A percentile compares a stretch with the other conserved stretches of the same genome.
phyloP scores from a whole-genome alignment of 2,797 vertebrate genomes.

The Xiphophorus birchmanni region DNA sequence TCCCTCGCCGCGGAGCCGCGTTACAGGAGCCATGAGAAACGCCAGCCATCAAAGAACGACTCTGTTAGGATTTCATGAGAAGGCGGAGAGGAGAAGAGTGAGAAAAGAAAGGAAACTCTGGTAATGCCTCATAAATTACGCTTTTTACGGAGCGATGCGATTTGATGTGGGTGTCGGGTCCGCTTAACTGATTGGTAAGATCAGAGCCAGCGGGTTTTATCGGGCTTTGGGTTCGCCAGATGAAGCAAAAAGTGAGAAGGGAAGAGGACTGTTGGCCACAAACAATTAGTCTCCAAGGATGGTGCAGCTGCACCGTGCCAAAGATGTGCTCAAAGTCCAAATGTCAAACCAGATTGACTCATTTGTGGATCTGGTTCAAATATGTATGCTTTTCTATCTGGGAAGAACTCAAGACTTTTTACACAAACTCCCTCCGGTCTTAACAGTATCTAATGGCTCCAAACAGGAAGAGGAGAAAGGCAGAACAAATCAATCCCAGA shows the following conservation, averaged over 20 bases:
- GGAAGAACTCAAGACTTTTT: slow-evolving; percentile 34
- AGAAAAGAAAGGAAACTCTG: slow-evolving; percentile 65
- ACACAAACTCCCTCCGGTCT: slow-evolving; percentile 32
- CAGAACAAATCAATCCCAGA: slow-evolving; percentile 21
- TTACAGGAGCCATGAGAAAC: slow-evolving; percentile 71
- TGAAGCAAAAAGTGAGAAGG: slow-evolving; percentile 55
- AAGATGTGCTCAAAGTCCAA: slow-evolving; percentile 57
- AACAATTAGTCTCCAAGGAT: slow-evolving; percentile 66
- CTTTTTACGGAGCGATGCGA: slow-evolving; percentile 71
- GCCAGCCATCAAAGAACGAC: slow-evolving; percentile 69
- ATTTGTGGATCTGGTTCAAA: slow-evolving; percentile 65
- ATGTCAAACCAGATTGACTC: slow-evolving; percentile 65
- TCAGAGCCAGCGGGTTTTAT: slow-evolving; percentile 57
- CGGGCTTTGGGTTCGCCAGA: slow-evolving; percentile 61
- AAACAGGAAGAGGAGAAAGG: slow-evolving; percentile 23
- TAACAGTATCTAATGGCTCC: slow-evolving; percentile 1
- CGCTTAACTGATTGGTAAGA: slow-evolving; percentile 49
- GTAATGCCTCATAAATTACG: slow-evolving; percentile 77
- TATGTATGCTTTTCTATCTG: slow-evolving; percentile 36
- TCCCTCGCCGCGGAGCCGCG: slow-evolving; percentile 42
- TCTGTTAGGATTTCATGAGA: slow-evolving; percentile 72
- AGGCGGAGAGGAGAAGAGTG: slow-evolving; percentile 30
- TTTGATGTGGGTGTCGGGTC: slow-evolving; percentile 80
- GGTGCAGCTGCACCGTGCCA: slow-evolving; percentile 27
- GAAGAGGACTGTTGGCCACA: slow-evolving; percentile 39